Percentiles rank a stretch among this genome's conserved stretches.
phyloP scores from a whole-genome alignment of 2,113 vertebrate species.

The Phyllopteryx taeniolatus region DNA sequence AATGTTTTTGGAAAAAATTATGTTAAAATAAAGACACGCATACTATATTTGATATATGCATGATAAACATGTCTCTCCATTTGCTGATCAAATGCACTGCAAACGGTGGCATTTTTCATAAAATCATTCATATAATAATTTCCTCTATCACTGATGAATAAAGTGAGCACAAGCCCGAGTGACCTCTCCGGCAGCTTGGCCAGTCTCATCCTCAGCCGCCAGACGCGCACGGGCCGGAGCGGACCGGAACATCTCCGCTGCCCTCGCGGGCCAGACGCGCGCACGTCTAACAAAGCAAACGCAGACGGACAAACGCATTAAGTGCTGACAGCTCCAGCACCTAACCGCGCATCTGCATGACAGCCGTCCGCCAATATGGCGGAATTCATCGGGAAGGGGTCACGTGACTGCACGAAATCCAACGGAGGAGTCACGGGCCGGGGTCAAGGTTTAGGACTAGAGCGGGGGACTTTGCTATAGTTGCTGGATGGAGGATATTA shows the following conservation, averaged over 20 bases:
- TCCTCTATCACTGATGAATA: background rate
- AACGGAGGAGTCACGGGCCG: conserved; percentile 35
- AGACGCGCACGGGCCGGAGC: conserved; percentile 35
- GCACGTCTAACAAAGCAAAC: conserved; percentile 42
- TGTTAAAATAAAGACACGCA: background rate
- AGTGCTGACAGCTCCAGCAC: conserved; percentile 46
- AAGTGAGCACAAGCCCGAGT: conserved; percentile 22
- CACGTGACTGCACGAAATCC: conserved; percentile 34
- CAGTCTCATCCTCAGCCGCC: conserved; percentile 38
- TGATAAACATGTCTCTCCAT: background rate
- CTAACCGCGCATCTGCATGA: conserved; percentile 47
- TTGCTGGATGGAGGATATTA: conserved; percentile 52
- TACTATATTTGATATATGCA: background rate
- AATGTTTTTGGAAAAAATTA: background rate
- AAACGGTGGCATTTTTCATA: too few species aligned
- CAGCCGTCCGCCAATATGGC: conserved; percentile 26
- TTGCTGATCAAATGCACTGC: too few species aligned
- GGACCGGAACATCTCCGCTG: conserved; percentile 49
- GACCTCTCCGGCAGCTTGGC: conserved; percentile 52
- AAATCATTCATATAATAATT: background rate
- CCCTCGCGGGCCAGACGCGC: conserved; percentile 44
- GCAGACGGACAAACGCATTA: conserved; percentile 55
- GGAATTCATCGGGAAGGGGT: conserved; percentile 15
- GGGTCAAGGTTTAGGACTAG: conserved; percentile 38
- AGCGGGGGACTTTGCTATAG: conserved; percentile 35